A percentile compares a stretch with the other conserved stretches of the same genome.
These are phyloP conservation scores for Urocyon cinereoargenteus DNA, from an alignment of 2,797 vertebrate genomes.

Conservation along the genomic window DNA sequence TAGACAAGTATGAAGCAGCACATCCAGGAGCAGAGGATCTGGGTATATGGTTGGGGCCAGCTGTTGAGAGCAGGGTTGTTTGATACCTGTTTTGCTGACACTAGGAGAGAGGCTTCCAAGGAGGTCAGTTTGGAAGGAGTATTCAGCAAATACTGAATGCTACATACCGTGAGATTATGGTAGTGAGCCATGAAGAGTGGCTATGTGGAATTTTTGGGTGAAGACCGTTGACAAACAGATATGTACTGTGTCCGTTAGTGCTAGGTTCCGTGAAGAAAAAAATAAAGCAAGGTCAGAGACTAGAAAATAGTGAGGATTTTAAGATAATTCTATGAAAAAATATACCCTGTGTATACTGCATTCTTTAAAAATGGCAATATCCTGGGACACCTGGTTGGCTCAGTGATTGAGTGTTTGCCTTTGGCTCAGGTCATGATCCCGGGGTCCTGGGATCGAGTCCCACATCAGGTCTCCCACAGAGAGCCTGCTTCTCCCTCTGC, in stretches of 20 bases:
- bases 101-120: neutral
- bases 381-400: no score
- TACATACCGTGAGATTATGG: rapidly evolving
- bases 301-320: neutral
- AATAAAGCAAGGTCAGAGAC: neutral
- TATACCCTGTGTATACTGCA: neutral
- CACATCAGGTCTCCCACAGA: no score
- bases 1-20: neutral
- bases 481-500: no score
- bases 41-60: neutral
- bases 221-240: neutral
- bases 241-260: neutral
- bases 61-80: neutral
- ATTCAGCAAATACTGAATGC: neutral
- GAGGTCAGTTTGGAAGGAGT: neutral
- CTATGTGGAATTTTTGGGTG: neutral
- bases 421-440: no score
- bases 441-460: no score
- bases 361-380: neutral
- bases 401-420: no score
- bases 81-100: neutral
- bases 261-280: neutral
- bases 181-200: neutral
- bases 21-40: neutral
- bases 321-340: neutral